phyloP scores from a whole-genome alignment of 2,113 vertebrate genomes.

The Ciconia boyciana region DNA sequence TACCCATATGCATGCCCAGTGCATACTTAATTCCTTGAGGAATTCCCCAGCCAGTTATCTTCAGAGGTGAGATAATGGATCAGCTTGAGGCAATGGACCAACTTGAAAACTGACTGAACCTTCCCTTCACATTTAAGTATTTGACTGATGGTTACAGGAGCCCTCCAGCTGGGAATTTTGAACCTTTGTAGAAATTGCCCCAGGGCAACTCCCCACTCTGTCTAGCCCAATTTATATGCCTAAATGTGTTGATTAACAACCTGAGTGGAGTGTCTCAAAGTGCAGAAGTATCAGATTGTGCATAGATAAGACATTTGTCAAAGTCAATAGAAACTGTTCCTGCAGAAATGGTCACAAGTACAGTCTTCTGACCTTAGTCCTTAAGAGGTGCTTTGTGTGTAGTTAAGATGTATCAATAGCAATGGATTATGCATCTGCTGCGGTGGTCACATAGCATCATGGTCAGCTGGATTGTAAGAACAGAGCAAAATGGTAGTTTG shows the following conservation, averaged over 20 bases:
- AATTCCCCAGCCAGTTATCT: not conserved
- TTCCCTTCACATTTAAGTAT: not conserved
- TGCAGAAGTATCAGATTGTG: not conserved
- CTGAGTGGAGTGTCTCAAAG: not conserved
- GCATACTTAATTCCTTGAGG: not conserved
- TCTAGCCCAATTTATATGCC: not conserved
- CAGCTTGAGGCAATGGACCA: not conserved
- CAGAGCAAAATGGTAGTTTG: not conserved
- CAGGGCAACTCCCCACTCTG: not conserved
- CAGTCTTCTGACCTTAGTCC: not conserved
- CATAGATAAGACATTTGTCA: not conserved
- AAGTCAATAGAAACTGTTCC: not conserved
- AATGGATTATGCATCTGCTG: not conserved
- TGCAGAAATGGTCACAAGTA: not conserved
- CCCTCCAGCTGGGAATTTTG: not conserved
- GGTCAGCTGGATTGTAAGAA: not conserved
- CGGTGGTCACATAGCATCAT: fast-evolving
- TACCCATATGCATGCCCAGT: no score
- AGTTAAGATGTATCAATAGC: not conserved
- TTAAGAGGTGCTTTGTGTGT: not conserved
- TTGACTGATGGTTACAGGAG: not conserved
- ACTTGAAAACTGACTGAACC: not conserved
- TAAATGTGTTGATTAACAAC: not conserved
- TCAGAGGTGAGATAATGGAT: not conserved
- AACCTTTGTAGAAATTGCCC: not conserved